Evolutionary conservation across 2,888 invertebrate genomes (phyloP).

Genomic region (Lithophane ornitopus): DNA sequence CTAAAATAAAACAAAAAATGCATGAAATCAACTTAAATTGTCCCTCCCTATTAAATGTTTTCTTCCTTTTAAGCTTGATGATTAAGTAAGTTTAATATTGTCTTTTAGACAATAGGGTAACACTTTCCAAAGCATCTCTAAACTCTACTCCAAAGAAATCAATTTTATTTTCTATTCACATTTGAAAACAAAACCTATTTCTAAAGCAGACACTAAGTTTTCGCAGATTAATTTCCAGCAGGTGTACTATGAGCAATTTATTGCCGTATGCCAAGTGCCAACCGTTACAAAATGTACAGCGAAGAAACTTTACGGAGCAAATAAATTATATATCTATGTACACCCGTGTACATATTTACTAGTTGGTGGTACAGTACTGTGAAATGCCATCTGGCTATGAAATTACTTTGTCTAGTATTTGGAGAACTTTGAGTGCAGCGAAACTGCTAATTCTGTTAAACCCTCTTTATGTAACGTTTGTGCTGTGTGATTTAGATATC

Average conservation of each 20-base stretch:
- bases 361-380: constrained; percentile 63
- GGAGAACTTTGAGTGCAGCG: constrained; percentile 59
- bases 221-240: constrained; percentile 50
- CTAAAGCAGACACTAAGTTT: constrained; percentile 43
- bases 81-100: neutral
- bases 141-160: constrained; percentile 3
- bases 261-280: constrained; percentile 46
- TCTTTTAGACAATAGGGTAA: neutral
- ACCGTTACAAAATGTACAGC: constrained; percentile 57
- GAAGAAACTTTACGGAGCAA: constrained; percentile 64
- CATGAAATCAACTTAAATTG: neutral
- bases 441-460: constrained; percentile 55
- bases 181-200: constrained; percentile 38
- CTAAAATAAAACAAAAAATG: neutral
- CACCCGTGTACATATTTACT: constrained; percentile 38
- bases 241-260: constrained; percentile 62
- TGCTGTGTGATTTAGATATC: constrained; percentile 21
- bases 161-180: constrained; percentile 18
- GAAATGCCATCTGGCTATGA: constrained; percentile 65
- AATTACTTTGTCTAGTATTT: constrained; percentile 60
- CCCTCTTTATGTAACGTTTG: constrained; percentile 4
- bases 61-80: neutral
- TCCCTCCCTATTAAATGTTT: neutral
- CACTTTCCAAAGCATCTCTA: neutral
- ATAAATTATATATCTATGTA: constrained; percentile 63